phyloP scores from a whole-genome alignment of 2,797 vertebrate species.

The Galaxias olidus region DNA sequence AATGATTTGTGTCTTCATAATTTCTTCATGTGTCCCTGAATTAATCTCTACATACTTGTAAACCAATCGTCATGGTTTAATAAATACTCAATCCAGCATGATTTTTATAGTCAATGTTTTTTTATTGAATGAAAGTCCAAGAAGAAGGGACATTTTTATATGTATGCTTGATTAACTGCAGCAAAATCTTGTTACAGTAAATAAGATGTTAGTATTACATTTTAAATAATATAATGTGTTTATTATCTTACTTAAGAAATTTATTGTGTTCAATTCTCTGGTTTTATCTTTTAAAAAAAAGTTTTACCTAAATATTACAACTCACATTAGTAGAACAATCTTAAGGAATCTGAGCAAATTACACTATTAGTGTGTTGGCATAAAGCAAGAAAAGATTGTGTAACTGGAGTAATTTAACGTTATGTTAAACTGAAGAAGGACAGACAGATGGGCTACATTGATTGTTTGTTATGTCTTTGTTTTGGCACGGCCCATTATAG shows the following conservation, averaged over 20 bases:
- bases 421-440: not conserved
- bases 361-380: too few species aligned
- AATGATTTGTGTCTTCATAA: not conserved
- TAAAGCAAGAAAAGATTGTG: not conserved
- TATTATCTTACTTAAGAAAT: too few species aligned
- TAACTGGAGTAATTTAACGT: not conserved
- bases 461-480: constrained; percentile 4
- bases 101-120: constrained; percentile 8
- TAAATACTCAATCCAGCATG: not conserved
- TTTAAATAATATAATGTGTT: not conserved
- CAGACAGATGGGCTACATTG: not conserved
- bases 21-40: not conserved
- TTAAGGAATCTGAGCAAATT: too few species aligned
- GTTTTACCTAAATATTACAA: too few species aligned
- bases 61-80: not conserved
- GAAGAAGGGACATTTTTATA: too few species aligned
- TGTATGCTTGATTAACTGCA: not conserved
- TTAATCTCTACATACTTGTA: not conserved
- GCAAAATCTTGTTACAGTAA: not conserved
- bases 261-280: too few species aligned
- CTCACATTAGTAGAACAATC: too few species aligned
- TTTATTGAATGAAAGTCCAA: too few species aligned
- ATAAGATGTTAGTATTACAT: not conserved
- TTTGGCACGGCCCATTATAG: constrained; percentile 41
- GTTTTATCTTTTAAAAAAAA: too few species aligned